phyloP scores from a whole-genome alignment of 2,797 vertebrate genomes.

The Clarias laeviceps region DNA sequence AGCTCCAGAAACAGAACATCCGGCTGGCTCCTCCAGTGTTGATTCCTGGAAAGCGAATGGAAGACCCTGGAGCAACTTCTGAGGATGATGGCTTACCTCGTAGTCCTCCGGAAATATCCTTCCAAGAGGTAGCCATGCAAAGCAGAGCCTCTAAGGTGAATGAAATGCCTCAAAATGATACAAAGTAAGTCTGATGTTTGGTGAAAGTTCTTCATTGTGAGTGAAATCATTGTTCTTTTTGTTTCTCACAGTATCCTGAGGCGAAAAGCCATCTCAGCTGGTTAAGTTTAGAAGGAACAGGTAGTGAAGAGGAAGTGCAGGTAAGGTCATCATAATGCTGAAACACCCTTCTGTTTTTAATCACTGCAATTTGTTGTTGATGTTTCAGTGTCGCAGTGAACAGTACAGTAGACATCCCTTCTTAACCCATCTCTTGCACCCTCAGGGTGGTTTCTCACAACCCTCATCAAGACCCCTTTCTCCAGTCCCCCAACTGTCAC shows the following conservation, averaged over 20 bases:
- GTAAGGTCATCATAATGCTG: constrained; percentile 54
- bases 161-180: constrained; percentile 11
- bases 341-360: neutral
- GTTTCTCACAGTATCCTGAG: constrained; percentile 64
- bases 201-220: neutral
- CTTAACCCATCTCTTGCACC: neutral
- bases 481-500: constrained; percentile 63
- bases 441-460: constrained; percentile 68
- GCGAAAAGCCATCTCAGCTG: constrained; percentile 70
- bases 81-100: constrained; percentile 86
- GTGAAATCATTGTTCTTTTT: neutral
- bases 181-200: neutral
- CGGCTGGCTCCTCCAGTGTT: constrained; percentile 73
- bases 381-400: constrained; percentile 4
- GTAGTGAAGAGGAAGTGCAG: constrained; percentile 80
- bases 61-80: constrained; percentile 83
- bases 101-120: constrained; percentile 79
- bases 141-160: constrained; percentile 69
- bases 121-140: constrained; percentile 66
- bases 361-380: neutral
- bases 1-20: constrained; percentile 79
- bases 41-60: constrained; percentile 70
- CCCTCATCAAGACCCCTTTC: constrained; percentile 71
- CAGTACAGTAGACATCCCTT: neutral
- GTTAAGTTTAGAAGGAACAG: constrained; percentile 76